Conservation (phyloP, 2,113 vertebrate genomes). For the Hemiprocne comata region DNA sequence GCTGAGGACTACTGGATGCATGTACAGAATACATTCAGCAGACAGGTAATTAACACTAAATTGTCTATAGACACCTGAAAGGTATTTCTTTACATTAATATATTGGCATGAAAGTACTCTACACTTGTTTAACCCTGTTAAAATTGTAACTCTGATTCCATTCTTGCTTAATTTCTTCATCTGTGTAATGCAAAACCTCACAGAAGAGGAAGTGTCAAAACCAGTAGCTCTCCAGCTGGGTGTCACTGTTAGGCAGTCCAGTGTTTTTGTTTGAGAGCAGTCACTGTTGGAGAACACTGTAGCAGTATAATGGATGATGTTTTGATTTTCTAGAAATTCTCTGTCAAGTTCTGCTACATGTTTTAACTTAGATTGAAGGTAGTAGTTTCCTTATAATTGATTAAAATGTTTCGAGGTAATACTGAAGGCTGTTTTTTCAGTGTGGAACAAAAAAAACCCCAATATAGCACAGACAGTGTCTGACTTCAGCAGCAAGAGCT, state of each 20-base stretch:
- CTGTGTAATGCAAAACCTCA: background rate
- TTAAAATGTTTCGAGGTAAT: background rate
- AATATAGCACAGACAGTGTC: background rate
- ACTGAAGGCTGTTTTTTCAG: background rate
- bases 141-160: background rate
- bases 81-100: background rate
- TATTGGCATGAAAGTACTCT: background rate
- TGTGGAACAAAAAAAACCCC: background rate
- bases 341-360: background rate
- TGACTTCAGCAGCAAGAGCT: background rate
- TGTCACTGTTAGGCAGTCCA: background rate
- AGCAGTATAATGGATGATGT: background rate
- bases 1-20: slow-evolving; percentile 98
- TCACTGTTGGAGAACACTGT: background rate
- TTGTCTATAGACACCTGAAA: background rate
- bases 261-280: background rate
- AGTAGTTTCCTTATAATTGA: background rate
- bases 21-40: slow-evolving; percentile 94
- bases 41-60: slow-evolving; percentile 82
- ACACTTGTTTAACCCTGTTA: background rate
- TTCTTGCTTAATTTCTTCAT: background rate
- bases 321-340: background rate
- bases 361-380: background rate
- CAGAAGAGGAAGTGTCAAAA: background rate
- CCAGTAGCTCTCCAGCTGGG: background rate